Base-by-base conservation (phyloP, 2,888 invertebrate genomes). In the Heteromurus nitidus region DNA sequence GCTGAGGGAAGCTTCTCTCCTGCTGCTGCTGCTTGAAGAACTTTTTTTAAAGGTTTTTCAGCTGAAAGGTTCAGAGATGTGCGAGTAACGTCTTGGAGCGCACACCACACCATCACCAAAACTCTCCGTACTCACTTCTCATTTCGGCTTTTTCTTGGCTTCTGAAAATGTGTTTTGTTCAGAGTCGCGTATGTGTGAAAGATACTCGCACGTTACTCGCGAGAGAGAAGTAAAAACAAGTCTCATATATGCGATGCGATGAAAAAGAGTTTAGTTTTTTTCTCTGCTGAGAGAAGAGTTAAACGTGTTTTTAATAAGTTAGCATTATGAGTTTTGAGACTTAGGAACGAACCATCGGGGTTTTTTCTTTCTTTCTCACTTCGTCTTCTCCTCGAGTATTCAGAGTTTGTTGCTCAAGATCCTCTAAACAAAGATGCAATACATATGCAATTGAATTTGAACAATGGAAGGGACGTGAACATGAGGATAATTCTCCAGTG, bases 51-150 rank as follows among this genome's bases (percentile, higher is more conserved):
- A n/a, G n/a, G n/a, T 47, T 16, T 47, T n/a, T n/a, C n/a, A 47
- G 16, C 47, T 47, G 11, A n/a, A n/a, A 47, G 47, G 3, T 16
- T 47, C 3, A n/a, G 47, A 47, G 47, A n/a, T 47, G 47, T 3
- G 22, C 53, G 30, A 58, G 73, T 73, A 64, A 73, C 73, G 73
- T 73, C 53, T 20, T 53, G 11, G 60, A 60, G 60, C n/a, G n/a
- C n/a, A n/a, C n/a, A n/a, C n/a, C n/a, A n/a, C n/a, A n/a, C n/a
- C n/a, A n/a, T n/a, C n/a, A n/a, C n/a, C n/a, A n/a, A n/a, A n/a
- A n/a, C n/a, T n/a, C n/a, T n/a, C n/a, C n/a, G n/a, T n/a, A n/a
- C n/a, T n/a, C n/a, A n/a, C n/a, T n/a, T n/a, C n/a, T n/a, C n/a
- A n/a, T n/a, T n/a, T n/a, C n/a, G n/a, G n/a, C n/a, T n/a, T n/a